A percentile compares a stretch with the other conserved stretches of the same genome.
phyloP scores from a whole-genome alignment of 2,113 vertebrate species.

The Lepus timidus region DNA sequence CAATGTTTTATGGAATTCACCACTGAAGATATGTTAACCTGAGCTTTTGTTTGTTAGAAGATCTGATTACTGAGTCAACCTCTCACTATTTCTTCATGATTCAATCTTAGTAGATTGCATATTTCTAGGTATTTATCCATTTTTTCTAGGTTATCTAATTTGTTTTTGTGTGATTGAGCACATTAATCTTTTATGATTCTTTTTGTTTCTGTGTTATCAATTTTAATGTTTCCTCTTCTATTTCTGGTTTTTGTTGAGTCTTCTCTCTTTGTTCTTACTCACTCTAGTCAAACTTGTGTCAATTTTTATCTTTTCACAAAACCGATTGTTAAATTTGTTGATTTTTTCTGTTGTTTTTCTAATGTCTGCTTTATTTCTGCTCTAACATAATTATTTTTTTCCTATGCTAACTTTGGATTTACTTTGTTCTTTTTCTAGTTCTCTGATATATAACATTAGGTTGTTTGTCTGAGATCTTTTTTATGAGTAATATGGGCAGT shows the following conservation, averaged over 20 bases:
- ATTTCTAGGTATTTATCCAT: background rate
- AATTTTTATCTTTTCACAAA: background rate
- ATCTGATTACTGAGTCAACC: background rate
- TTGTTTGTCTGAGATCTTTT: background rate
- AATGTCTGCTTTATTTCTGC: background rate
- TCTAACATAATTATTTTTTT: background rate
- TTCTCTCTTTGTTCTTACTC: background rate
- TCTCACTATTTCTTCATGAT: background rate
- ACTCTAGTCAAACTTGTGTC: background rate
- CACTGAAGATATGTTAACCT: no score
- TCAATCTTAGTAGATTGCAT: background rate
- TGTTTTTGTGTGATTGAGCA: background rate
- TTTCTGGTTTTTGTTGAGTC: background rate
- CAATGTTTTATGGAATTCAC: background rate
- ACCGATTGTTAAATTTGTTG: background rate
- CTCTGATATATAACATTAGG: background rate
- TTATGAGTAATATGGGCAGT: background rate
- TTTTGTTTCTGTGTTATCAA: background rate
- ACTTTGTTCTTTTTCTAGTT: background rate
- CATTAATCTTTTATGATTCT: background rate
- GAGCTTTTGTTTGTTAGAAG: background rate
- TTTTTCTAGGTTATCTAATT: background rate
- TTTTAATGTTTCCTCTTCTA: background rate
- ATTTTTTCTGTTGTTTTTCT: background rate
- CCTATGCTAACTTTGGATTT: background rate